Base-by-base conservation (phyloP, 2,113 vertebrate genomes). In the Sylvilagus bachmani region DNA sequence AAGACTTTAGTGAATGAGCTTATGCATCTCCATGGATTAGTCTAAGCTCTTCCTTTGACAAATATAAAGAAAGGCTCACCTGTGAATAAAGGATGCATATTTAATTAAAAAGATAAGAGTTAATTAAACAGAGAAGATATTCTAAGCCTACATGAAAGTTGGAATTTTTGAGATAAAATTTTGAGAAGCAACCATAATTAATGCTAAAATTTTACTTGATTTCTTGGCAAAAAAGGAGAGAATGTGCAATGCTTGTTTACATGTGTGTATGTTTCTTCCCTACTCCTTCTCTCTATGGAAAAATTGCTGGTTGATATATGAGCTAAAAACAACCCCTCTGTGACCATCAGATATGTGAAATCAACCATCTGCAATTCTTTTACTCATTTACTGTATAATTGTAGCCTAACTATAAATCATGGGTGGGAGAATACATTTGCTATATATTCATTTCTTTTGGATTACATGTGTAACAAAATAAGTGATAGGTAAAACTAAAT, bases 311-410 rank as follows among this genome's bases (percentile, higher is more conserved):
- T 82, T 85, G 31, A 51, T 75, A 95, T 84, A 64, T 96, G 19
- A 86, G 25, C 24, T 80, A 49, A 90, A 90, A 87, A 33, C 7
- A 73, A 55, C 1, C 3, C 29, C 33, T 77, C 27, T 73, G 14
- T 78, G 64, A 89, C 25, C 1, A 4, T 82, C 16, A 86, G 29
- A n/a, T 88, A 91, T 95, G 49, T 74, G 25, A 93, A 96, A 85
- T 78, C 22, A 86, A 77, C 78, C 49, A 64, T 81, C 58, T 81
- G 86, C 31, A 77, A 89, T 90, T 62, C n/a, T 92, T 90, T 90
- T 55, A 62, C 61, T 61, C 5, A 58, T 90, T 82, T 71, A 77
- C 49, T 55, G 9, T 5, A 69, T 62, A 67, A 81, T 66, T 74
- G 21, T 74, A 67, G n/a, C 55, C 31, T 91, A 10, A 17, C 14